Base-by-base conservation (phyloP, 2,113 vertebrate genomes). In the Collichthys lucidus region DNA sequence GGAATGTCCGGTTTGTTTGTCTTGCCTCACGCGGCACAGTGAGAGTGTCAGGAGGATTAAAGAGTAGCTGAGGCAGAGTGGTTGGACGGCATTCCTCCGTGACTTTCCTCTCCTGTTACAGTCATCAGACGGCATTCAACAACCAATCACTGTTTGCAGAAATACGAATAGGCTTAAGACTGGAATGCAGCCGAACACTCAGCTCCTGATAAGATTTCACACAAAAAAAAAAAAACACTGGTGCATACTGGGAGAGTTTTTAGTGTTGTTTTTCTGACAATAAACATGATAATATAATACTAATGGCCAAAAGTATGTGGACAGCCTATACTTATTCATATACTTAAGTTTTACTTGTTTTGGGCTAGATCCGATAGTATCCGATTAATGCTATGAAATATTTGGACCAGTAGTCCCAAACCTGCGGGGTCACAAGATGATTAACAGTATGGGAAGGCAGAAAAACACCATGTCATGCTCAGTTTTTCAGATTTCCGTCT, bases 21-120 rank as follows among this genome's bases (percentile, higher is more conserved):
- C 76, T 65, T 72, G 71, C 56, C 77, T 67, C 83, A 3, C 16
- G 57, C 74, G 2, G 82, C 71, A 44, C 83, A 68, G 81, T 11
- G 67, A 85, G 86, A 62, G 77, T 77, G 82, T 80, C 59, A 79
- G 86, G 65, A 86, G 88, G 90, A 89, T 90, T 91, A 90, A 83
- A 86, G 80, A 83, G 80, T 55, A 81, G 87, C 83, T 31, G 80
- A 82, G 82, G 81, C 73, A 44, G 44, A 86, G 88, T 24, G 56
- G 88, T 85, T 1, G 52, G 84, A 76, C 73, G 3, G 72, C 92
- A 89, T 93, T 93, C 92, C 89, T 82, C 59, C 26, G 10, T 20
- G 57, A 75, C 87, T 76, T 74, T 81, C 61, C 84, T 85, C 81
- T 89, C 86, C 86, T 62, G 50, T 75, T 86, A 63, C 86, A 84